Evolutionary conservation across 2,888 invertebrate species (phyloP).

Genomic region (Caenorhabditis panamensis): DNA sequence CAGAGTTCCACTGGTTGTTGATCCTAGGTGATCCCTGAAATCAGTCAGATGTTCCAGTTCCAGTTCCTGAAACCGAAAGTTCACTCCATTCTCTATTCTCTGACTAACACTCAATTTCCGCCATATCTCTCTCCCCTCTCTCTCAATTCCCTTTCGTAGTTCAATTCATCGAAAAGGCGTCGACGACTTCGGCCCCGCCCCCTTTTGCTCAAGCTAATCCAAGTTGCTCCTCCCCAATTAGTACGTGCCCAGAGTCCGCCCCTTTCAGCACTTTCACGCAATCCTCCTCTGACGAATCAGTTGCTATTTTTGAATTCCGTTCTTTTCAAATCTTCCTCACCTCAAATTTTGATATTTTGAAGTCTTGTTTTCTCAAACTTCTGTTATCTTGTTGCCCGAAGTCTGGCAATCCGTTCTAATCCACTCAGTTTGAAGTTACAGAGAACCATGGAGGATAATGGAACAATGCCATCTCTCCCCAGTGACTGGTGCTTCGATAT

Average conservation of each 20-base stretch:
- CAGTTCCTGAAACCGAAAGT: too few relatives aligned
- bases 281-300: not conserved
- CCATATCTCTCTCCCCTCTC: not conserved
- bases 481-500: slow-evolving; percentile 72
- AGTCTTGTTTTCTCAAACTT: not conserved
- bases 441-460: slow-evolving; percentile 17
- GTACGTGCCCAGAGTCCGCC: slow-evolving; percentile 23
- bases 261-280: slow-evolving; percentile 34
- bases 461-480: slow-evolving; percentile 26
- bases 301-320: not conserved
- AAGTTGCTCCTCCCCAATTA: slow-evolving; percentile 58
- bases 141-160: slow-evolving; percentile 23
- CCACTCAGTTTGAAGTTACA: not conserved
- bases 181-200: slow-evolving; percentile 20
- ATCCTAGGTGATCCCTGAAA: too few relatives aligned
- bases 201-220: slow-evolving; percentile 42
- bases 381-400: not conserved
- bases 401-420: slow-evolving; percentile 1
- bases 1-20: not conserved
- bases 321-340: not conserved
- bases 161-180: slow-evolving; percentile 16
- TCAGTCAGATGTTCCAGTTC: too few relatives aligned
- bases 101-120: not conserved
- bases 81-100: slow-evolving; percentile 12
- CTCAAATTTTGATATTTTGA: not conserved